Conservation (phyloP, 2,113 vertebrate genomes). For the Trichomycterus rosablanca region DNA sequence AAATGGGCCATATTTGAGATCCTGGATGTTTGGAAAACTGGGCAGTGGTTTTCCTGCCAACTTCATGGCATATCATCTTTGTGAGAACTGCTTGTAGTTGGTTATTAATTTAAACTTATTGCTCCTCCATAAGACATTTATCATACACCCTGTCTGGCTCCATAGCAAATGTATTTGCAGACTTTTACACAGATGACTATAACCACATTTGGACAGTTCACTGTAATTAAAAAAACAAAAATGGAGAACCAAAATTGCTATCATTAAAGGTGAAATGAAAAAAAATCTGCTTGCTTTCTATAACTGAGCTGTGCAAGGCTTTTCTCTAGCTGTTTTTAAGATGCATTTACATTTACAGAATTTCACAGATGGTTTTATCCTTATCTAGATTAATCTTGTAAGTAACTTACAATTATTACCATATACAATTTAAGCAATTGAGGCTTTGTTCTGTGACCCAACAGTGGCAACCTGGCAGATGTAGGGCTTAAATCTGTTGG, state of each 20-base stretch:
- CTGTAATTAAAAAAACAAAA: constrained; percentile 61
- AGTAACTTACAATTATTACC: no score
- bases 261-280: constrained; percentile 62
- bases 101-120: constrained; percentile 65
- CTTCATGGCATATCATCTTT: constrained; percentile 61
- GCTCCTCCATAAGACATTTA: constrained; percentile 49
- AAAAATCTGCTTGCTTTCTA: constrained; percentile 55
- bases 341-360: no score
- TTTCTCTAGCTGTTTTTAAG: constrained; percentile 36
- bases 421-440: no score
- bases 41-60: constrained; percentile 15
- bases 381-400: no score
- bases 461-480: no score
- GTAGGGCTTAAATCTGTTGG: no score
- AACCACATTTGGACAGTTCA: constrained; percentile 46
- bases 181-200: constrained; percentile 61
- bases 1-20: constrained; percentile 56
- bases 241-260: constrained; percentile 53
- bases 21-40: constrained; percentile 17
- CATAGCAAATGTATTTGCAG: constrained; percentile 59
- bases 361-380: no score
- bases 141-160: constrained; percentile 56
- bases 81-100: constrained; percentile 55
- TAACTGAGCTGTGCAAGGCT: constrained; percentile 53
- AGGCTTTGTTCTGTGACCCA: no score